phyloP scores from a whole-genome alignment of 2,888 invertebrate genomes.

The Adineta ricciae region DNA sequence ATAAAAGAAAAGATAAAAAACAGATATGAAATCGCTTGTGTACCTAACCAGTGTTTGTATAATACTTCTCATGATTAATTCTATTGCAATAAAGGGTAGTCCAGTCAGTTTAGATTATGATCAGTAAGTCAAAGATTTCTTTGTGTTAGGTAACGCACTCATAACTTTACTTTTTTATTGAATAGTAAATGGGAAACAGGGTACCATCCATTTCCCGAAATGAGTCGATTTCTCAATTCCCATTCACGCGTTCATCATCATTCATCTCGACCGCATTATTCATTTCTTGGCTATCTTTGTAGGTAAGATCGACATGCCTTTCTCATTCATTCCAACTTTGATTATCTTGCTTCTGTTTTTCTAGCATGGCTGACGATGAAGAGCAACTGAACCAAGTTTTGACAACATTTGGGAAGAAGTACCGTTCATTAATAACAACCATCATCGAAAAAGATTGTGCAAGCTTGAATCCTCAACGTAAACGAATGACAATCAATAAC shows the following conservation, averaged over 20 bases:
- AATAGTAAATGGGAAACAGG: neutral
- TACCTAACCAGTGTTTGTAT: neutral
- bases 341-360: neutral
- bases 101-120: neutral
- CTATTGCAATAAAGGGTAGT: neutral
- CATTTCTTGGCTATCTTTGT: neutral
- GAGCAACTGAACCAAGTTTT: neutral
- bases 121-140: neutral
- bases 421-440: neutral
- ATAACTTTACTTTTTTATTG: neutral
- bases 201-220: neutral
- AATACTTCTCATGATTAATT: neutral
- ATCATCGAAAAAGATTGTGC: neutral
- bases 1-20: neutral
- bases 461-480: neutral
- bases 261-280: neutral
- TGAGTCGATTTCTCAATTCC: conserved; percentile 1
- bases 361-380: neutral
- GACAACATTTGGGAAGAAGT: neutral
- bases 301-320: neutral
- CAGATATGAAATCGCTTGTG: neutral
- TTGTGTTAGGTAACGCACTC: neutral
- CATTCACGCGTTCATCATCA: neutral
- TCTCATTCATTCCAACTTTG: neutral
- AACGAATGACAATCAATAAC: neutral